Evolutionary conservation across 2,888 invertebrate genomes (phyloP).

Genomic region (Drosophila rellima): DNA sequence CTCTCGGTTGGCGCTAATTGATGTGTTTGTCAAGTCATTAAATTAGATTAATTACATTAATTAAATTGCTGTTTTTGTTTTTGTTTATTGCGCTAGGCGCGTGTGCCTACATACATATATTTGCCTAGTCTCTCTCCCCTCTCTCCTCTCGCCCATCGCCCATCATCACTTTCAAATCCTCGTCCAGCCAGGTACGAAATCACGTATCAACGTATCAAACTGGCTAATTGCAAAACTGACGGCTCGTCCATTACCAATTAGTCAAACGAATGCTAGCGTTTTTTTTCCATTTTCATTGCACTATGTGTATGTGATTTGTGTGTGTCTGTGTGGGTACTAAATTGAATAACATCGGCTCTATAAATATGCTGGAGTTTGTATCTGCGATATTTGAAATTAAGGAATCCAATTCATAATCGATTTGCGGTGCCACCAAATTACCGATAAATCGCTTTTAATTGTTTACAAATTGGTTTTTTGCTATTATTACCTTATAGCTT

Average conservation of each 20-base stretch:
- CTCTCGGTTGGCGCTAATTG: conserved; percentile 71
- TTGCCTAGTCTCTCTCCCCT: background rate
- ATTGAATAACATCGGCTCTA: conserved; percentile 5
- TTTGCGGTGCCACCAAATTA: background rate
- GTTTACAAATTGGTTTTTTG: conserved; percentile 1
- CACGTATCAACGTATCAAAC: conserved; percentile 43
- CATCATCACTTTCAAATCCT: conserved; percentile 13
- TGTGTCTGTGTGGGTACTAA: background rate
- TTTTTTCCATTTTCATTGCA: conserved; percentile 15
- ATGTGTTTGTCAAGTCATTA: conserved; percentile 83
- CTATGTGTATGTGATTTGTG: background rate
- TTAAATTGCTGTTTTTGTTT: conserved; percentile 63
- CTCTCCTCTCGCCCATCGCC: background rate
- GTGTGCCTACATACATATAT: conserved; percentile 16
- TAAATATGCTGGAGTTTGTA: conserved; percentile 1
- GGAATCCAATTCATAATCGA: conserved; percentile 1
- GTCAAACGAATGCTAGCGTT: conserved; percentile 41
- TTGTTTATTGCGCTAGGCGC: conserved; percentile 29
- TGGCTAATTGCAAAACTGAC: conserved; percentile 64
- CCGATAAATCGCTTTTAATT: conserved; percentile 3
- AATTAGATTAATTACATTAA: conserved; percentile 83
- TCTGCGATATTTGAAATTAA: background rate
- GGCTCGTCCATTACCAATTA: conserved; percentile 54
- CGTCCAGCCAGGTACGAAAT: conserved; percentile 25
- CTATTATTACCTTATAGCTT: background rate